phyloP scores from a whole-genome alignment of 2,797 vertebrate genomes.

The Alauda arvensis region DNA sequence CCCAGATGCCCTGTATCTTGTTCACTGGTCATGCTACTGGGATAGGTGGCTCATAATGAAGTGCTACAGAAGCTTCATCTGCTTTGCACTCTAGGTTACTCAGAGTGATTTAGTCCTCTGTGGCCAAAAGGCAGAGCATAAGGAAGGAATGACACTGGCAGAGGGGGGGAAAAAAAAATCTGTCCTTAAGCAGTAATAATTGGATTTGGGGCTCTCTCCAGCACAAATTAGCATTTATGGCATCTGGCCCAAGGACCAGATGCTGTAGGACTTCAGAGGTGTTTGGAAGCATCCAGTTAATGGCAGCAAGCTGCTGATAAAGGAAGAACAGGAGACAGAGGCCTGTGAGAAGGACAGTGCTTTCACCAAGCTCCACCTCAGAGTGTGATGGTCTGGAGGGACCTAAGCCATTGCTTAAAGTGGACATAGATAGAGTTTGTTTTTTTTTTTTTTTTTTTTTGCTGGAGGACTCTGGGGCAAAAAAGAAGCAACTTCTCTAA shows the following conservation, averaged over 20 bases:
- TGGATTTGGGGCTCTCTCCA: slow-evolving; percentile 44
- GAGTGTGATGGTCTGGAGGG: not conserved
- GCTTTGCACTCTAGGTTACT: not conserved
- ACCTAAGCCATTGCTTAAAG: not conserved
- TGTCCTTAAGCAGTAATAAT: slow-evolving; percentile 48
- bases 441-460: not conserved
- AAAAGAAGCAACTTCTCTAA: not conserved
- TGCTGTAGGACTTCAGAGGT: slow-evolving; percentile 26
- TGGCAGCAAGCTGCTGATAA: not conserved
- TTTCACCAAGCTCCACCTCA: not conserved
- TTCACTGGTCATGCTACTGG: not conserved
- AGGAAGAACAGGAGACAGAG: not conserved
- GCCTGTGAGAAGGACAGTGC: not conserved
- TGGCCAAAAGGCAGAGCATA: not conserved
- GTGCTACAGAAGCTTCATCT: not conserved
- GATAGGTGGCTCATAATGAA: not conserved
- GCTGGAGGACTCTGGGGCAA: not conserved
- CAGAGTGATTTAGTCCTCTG: not conserved
- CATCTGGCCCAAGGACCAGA: slow-evolving; percentile 35
- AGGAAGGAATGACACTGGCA: not conserved
- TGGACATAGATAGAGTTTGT: not conserved
- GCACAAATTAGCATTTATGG: slow-evolving; percentile 35
- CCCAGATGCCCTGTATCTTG: not conserved
- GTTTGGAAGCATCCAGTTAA: slow-evolving; percentile 23
- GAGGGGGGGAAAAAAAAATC: not conserved